These are phyloP conservation scores for Sebastes glaucus DNA, from an alignment of 2,797 vertebrate genomes.

Conservation along the genomic window DNA sequence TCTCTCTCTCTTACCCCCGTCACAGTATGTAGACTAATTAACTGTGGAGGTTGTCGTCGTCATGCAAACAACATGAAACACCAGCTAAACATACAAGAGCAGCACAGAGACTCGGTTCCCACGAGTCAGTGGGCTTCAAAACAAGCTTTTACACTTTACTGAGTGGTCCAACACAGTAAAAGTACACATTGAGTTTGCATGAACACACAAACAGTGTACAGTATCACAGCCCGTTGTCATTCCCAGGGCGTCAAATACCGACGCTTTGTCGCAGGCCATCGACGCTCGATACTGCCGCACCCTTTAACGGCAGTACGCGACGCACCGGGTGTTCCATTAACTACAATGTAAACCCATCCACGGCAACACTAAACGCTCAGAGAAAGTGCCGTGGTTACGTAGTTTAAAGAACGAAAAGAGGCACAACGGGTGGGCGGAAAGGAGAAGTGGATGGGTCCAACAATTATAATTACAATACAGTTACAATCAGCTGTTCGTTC, in stretches of 20 bases:
- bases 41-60: slow-evolving; percentile 3
- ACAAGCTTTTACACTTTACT: slow-evolving; percentile 37
- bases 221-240: background rate
- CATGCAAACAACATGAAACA: slow-evolving; percentile 30
- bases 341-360: no score
- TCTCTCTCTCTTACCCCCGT: background rate
- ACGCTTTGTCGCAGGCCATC: no score
- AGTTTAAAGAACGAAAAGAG: no score
- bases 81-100: background rate
- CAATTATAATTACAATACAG: no score
- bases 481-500: no score
- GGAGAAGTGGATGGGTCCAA: no score
- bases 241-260: no score
- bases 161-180: background rate
- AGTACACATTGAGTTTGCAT: background rate
- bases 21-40: slow-evolving; percentile 29
- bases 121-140: background rate
- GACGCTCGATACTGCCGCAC: background rate
- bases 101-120: background rate
- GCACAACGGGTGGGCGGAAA: accelerated
- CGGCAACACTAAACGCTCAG: accelerated
- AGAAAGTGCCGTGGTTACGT: no score
- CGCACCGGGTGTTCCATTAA: no score
- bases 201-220: background rate
- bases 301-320: background rate